phyloP scores from a whole-genome alignment of 2,888 invertebrate species.

The Schizaphis graminum region DNA sequence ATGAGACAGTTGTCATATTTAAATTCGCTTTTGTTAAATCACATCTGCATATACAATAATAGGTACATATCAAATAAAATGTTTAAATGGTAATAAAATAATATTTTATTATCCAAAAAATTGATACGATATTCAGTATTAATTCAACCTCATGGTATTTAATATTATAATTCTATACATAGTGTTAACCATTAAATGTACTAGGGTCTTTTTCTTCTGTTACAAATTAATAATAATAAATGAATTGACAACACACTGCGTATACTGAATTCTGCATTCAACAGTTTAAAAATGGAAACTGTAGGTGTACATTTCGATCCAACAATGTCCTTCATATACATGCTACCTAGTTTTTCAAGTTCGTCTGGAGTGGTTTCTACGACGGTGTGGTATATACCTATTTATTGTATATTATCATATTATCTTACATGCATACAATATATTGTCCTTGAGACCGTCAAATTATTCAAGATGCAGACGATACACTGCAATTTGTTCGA shows the following conservation, averaged over 20 bases:
- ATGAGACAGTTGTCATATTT: not conserved
- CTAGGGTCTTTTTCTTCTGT: not conserved
- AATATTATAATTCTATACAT: not conserved
- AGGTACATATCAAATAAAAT: not conserved
- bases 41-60: not conserved
- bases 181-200: not conserved
- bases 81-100: not conserved
- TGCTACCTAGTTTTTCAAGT: not conserved
- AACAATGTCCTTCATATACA: not conserved
- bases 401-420: not conserved
- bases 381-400: not conserved
- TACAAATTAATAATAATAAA: not conserved
- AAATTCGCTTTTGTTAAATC: not conserved
- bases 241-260: not conserved
- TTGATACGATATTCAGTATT: not conserved
- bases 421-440: not conserved
- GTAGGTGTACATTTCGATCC: not conserved
- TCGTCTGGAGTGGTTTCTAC: not conserved
- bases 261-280: not conserved
- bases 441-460: not conserved
- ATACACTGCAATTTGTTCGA: not conserved
- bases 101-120: not conserved
- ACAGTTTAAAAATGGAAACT: not conserved
- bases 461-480: not conserved
- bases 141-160: not conserved